Evolutionary conservation across 2,113 vertebrate genomes (phyloP).

Genomic region (Lethenteron camtschaticum): DNA sequence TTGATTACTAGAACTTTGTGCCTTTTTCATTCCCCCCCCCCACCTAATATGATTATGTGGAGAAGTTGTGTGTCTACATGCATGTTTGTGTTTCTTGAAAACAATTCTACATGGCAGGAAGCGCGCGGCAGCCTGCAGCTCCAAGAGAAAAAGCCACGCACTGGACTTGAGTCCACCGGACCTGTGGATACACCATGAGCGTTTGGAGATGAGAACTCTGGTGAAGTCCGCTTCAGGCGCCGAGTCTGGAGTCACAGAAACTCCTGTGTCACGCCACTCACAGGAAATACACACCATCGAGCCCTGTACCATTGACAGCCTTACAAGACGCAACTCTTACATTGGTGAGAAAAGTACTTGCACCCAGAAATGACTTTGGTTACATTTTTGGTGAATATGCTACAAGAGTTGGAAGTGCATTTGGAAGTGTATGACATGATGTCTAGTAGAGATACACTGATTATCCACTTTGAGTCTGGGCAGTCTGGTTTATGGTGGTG

Average conservation of each 20-base stretch:
- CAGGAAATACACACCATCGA: conserved; percentile 32
- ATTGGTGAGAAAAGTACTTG: neutral
- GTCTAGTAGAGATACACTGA: no score
- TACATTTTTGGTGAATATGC: no score
- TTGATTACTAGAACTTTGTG: no score
- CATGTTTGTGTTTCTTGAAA: no score
- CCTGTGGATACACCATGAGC: conserved; percentile 88
- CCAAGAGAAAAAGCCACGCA: conserved; percentile 68
- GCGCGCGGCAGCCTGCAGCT: conserved; percentile 45
- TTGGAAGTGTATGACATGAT: no score
- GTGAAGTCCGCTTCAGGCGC: conserved; percentile 51
- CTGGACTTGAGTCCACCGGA: conserved; percentile 74
- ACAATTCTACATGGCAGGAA: conserved; percentile 27
- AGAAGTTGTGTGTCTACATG: no score
- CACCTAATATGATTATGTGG: no score
- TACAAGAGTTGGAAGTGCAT: no score
- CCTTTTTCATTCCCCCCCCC: no score
- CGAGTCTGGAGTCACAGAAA: conserved; percentile 34
- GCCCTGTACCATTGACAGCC: conserved; percentile 3
- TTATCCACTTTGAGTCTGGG: no score
- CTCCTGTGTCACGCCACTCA: conserved; percentile 37
- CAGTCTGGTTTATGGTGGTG: no score
- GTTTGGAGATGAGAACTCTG: conserved; percentile 91
- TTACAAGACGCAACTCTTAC: neutral
- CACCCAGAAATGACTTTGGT: no score